These are phyloP conservation scores for Alosa alosa DNA, from an alignment of 2,113 vertebrate genomes.

Conservation along the genomic window DNA sequence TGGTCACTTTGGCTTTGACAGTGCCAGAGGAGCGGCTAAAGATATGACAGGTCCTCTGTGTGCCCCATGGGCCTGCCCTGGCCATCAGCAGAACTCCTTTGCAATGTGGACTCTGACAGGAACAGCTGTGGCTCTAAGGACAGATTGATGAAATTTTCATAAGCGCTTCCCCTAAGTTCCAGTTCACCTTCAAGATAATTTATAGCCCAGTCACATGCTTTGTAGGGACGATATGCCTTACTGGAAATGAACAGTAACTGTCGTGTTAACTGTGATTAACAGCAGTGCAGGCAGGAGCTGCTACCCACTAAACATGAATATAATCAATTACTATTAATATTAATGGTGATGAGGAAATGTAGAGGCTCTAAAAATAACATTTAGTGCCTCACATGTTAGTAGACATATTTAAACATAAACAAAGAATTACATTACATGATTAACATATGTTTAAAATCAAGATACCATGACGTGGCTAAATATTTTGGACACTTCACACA, in stretches of 20 bases:
- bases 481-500: not conserved
- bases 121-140: slow-evolving; percentile 87
- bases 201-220: slow-evolving; percentile 85
- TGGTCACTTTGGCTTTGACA: slow-evolving; percentile 60
- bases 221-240: slow-evolving; percentile 90
- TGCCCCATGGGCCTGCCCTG: slow-evolving; percentile 68
- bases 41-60: slow-evolving; percentile 75
- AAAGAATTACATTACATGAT: not conserved
- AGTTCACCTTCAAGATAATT: slow-evolving; percentile 96
- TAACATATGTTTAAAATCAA: not conserved
- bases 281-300: slow-evolving; percentile 45
- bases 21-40: slow-evolving; percentile 77
- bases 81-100: slow-evolving; percentile 74
- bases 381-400: not conserved
- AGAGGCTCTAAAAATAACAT: slow-evolving; percentile 40
- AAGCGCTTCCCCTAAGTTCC: slow-evolving; percentile 88
- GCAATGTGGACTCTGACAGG: slow-evolving; percentile 82
- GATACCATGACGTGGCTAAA: not conserved
- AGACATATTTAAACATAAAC: not conserved
- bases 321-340: slow-evolving; percentile 38
- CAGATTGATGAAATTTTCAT: slow-evolving; percentile 95
- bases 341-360: slow-evolving; percentile 49
- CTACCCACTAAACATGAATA: slow-evolving; percentile 41
- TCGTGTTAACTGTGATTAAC: slow-evolving; percentile 85
- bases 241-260: slow-evolving; percentile 90